Conservation (phyloP, 2,113 vertebrate genomes). For the Archocentrus centrarchus region DNA sequence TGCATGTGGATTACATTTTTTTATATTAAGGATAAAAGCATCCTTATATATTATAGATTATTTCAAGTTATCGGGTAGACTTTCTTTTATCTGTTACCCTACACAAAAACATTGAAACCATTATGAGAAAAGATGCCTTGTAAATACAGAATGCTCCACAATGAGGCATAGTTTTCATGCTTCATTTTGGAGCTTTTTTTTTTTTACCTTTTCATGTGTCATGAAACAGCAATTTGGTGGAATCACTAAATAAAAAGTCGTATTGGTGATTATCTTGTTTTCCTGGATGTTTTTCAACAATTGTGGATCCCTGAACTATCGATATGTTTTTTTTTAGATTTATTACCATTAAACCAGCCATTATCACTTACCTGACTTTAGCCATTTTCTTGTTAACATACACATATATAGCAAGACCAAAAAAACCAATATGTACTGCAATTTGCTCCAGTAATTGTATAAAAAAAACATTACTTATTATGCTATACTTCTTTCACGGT, state of each 20-base stretch:
- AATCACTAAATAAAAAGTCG: too few relatives aligned
- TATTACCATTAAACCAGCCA: not conserved
- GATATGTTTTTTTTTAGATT: not conserved
- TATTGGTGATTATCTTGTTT: too few relatives aligned
- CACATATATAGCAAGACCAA: not conserved
- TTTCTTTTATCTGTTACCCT: not conserved
- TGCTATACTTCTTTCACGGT: not conserved
- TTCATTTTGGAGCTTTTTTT: not conserved
- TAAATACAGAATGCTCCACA: not conserved
- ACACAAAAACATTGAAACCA: not conserved
- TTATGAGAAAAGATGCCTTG: not conserved
- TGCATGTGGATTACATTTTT: not conserved
- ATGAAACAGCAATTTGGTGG: not conserved
- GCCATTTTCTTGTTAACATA: not conserved
- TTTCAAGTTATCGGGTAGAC: not conserved
- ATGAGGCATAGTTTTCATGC: not conserved
- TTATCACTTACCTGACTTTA: not conserved
- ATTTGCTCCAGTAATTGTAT: not conserved
- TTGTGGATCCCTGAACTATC: not conserved
- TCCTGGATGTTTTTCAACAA: not conserved
- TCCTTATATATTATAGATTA: not conserved
- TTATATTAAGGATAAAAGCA: too few relatives aligned
- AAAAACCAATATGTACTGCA: not conserved
- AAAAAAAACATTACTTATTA: not conserved
- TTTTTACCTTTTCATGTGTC: too few relatives aligned